Base-by-base conservation (phyloP, 2,797 vertebrate genomes). In the Oryzias dopingdopingensis region DNA sequence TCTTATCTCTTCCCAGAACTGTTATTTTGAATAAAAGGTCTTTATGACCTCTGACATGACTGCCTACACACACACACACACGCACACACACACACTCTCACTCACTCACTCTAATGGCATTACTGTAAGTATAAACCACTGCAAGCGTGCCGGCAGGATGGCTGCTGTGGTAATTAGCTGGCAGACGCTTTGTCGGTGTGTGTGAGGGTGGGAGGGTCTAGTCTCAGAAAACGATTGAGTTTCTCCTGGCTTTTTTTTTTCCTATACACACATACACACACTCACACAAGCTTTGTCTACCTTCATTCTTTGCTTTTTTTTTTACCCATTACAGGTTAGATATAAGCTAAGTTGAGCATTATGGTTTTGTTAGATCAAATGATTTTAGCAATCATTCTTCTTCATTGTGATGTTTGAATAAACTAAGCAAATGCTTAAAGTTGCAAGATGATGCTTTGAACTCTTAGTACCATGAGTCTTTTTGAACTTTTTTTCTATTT, bases 121-220 rank as follows among this genome's bases (percentile, higher is more conserved):
- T 88, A 88, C 86, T 85, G 89, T 89, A 88, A 87, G 79, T 70
- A 84, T 80, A 85, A 86, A 87, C 86, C 86, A 42, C 80, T 80
- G 74, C 56, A 46, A 65, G 77, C 16, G 53, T 52, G 68, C 85
- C 83, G 75, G 70, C 82, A 77, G 62, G 79, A 78, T 79, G 82
- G 75, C 88, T 87, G 73, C 83, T 81, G 81, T 78, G 85, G 80
- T 88, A 87, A 89, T 87, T 80, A 89, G 82, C 74, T 78, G 65
- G 86, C 82, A 90, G 86, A 88, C 86, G 72, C 71, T 83, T 56
- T 75, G 84, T 79, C 79, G 56, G 71, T 44, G 57, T 49, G 62
- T 66, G 50, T 64, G 47, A 17, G 50, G 14, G 24, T 52, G 65
- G 49, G 59, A 29, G 67, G 3, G 17, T 56, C 62, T 70, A 4